Base-by-base conservation (phyloP, 2,888 invertebrate genomes). In the Flexamia atlantica region DNA sequence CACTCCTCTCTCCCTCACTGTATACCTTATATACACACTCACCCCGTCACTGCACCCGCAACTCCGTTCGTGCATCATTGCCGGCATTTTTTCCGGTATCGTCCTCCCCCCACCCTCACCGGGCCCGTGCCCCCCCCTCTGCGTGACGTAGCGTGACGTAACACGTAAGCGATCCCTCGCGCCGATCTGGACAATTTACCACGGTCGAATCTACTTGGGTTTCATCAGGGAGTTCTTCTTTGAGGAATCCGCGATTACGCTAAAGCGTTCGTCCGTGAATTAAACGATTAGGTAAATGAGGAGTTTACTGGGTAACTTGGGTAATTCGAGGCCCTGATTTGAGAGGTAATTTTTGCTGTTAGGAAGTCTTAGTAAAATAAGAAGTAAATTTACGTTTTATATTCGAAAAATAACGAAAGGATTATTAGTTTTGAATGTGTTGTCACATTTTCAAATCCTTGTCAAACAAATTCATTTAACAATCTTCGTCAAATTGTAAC, bases 71-170 rank as follows among this genome's bases (percentile, higher is more conserved):
- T 70, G 70, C 70, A 70, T 72, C 50, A 70, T 82, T 70, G 72
- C 53, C 14, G 72, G 25, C 81, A 68, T 81, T 81, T 81, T 82
- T 82, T 82, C 82, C 82, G 53, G 64, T 30, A 30, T 72, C 68
- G 42, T 81, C 82, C 25, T 70, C 82, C 30, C 50, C 68, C 23
- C 23, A 10, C 70, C 12, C 1, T 5, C 5, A 46, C 2, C 40
- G 12, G 9, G 20, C 72, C 30, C 76, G 25, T 23, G 25, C 25
- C 46, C 76, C 68, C 60, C 68, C 64, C 30, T 28, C 68, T 4
- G 17, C 14, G 53, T 20, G 53, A 17, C 12, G 53, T 17, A 25
- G 14, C 17, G 68, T 64, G 64, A 64, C 64, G 64, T 64, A 64
- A 64, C 64, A 9, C 25, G 30, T 68, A 68, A 68, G 28, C 68